These are phyloP conservation scores for Alviniconcha strummeri DNA, from an alignment of 2,888 invertebrate genomes.

Conservation along the genomic window DNA sequence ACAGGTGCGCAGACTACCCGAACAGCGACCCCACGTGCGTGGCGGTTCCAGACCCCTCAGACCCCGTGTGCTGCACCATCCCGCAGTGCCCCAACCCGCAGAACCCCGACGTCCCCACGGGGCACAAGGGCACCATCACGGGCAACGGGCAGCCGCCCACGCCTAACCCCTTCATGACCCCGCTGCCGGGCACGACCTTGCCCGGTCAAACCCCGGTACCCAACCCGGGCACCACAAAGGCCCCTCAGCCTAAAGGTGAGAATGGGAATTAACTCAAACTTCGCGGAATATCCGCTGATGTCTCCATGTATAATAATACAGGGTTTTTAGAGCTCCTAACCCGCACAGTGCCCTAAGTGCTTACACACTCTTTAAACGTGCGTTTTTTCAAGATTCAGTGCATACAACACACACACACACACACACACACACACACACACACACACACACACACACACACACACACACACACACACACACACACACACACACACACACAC, in stretches of 20 bases:
- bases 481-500: too few relatives aligned
- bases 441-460: too few relatives aligned
- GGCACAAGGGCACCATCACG: slow-evolving; percentile 44
- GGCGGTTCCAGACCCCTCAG: slow-evolving; percentile 57
- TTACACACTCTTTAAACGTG: too few relatives aligned
- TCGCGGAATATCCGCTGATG: too few relatives aligned
- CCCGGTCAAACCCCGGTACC: slow-evolving; percentile 41
- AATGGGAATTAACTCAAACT: too few relatives aligned
- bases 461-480: too few relatives aligned
- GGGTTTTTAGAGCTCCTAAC: too few relatives aligned
- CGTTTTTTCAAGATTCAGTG: too few relatives aligned
- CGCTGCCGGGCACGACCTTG: slow-evolving; percentile 37
- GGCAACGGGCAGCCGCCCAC: slow-evolving; percentile 31
- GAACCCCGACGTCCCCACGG: slow-evolving; percentile 30
- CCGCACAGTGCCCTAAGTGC: too few relatives aligned
- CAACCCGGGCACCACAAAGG: slow-evolving; percentile 44
- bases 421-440: too few relatives aligned
- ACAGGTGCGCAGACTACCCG: slow-evolving; percentile 53
- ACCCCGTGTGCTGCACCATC: slow-evolving; percentile 57
- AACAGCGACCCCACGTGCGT: slow-evolving; percentile 52
- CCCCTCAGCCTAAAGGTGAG: slow-evolving; percentile 25
- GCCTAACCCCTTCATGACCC: slow-evolving; percentile 1
- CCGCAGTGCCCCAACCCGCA: slow-evolving; percentile 49
- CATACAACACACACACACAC: too few relatives aligned
- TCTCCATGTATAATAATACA: too few relatives aligned